These are phyloP conservation scores for Pardalotus punctatus DNA, from an alignment of 2,113 vertebrate species.

Conservation along the genomic window DNA sequence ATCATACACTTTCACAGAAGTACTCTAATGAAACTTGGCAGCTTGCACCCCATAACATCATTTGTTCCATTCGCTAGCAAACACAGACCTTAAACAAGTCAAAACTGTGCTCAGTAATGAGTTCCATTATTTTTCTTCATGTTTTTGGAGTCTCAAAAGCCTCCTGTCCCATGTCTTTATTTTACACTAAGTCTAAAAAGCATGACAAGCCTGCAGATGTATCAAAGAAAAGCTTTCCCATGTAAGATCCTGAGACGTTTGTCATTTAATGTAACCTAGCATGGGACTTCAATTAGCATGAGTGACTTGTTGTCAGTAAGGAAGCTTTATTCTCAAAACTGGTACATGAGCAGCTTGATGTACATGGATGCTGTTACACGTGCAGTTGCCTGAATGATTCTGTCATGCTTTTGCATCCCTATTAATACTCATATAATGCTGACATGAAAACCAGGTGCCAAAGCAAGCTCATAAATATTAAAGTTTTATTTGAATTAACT, in stretches of 20 bases:
- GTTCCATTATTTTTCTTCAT: constrained; percentile 58
- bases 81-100: constrained; percentile 62
- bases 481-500: constrained; percentile 1
- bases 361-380: neutral
- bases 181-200: constrained; percentile 1
- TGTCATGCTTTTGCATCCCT: neutral
- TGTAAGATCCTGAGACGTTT: neutral
- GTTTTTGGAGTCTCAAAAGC: constrained; percentile 40
- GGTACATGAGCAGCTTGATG: constrained; percentile 26
- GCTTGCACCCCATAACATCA: constrained; percentile 71
- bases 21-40: constrained; percentile 83
- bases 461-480: neutral
- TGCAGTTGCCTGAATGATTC: constrained; percentile 3
- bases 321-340: constrained; percentile 54
- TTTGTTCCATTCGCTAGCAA: constrained; percentile 82
- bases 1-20: constrained; percentile 77
- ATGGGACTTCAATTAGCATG: constrained; percentile 33
- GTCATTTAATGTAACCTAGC: constrained; percentile 29
- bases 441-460: neutral
- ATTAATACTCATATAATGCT: neutral
- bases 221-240: neutral
- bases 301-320: constrained; percentile 49
- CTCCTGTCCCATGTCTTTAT: constrained; percentile 3
- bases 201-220: neutral
- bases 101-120: constrained; percentile 60